A percentile compares a stretch with the other conserved stretches of the same genome.
phyloP scores from a whole-genome alignment of 2,797 vertebrate genomes.

The Eulemur rubriventer region DNA sequence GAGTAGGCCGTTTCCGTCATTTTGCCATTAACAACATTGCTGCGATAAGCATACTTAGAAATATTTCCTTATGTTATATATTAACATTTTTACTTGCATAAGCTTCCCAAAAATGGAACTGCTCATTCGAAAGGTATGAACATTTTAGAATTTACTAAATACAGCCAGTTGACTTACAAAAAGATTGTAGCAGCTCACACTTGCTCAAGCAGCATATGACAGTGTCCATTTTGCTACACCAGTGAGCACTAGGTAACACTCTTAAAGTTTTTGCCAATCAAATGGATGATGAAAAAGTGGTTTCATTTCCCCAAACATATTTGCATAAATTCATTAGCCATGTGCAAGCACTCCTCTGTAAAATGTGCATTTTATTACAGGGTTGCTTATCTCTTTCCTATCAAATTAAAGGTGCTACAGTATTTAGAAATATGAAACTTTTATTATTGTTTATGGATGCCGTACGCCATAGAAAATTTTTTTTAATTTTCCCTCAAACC shows the following conservation, averaged over 20 bases:
- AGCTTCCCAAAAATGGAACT: conserved; percentile 17
- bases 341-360: background rate
- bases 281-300: background rate
- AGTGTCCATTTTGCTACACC: background rate
- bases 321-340: background rate
- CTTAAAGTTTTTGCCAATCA: background rate
- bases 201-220: background rate
- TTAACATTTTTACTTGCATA: background rate
- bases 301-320: conserved; percentile 8
- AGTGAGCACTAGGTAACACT: background rate
- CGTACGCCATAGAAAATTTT: background rate
- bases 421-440: background rate
- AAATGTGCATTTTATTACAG: background rate
- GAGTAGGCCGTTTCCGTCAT: background rate
- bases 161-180: background rate
- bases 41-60: background rate
- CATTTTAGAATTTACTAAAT: background rate
- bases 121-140: background rate
- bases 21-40: background rate
- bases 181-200: background rate
- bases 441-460: background rate
- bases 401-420: background rate
- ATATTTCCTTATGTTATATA: background rate
- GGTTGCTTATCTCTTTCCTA: background rate
- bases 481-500: background rate